Base-by-base conservation (phyloP, 2,113 vertebrate genomes). In the Rhinolophus sinicus region DNA sequence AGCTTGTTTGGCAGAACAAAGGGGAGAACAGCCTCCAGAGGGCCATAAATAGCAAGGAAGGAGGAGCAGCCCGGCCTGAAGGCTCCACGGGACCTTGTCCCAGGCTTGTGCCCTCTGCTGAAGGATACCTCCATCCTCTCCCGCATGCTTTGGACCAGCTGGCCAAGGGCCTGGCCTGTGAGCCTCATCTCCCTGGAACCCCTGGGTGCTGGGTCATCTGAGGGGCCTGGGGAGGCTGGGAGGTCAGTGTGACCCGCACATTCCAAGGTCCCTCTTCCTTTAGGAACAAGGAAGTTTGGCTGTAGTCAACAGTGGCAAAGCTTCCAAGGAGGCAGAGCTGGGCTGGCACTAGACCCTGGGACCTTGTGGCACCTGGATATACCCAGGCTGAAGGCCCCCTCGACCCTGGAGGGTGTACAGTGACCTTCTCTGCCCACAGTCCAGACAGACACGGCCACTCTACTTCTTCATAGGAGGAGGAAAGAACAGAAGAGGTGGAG, bases 1-100 rank as follows among this genome's bases (percentile, higher is more conserved):
- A 82, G 96, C 98, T 98, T 98, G 98, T 98, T 98, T 67, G 2
- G 96, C 91, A 98, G 98, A 96, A 97, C 90, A 98, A 82, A 67
- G 86, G 44, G 97, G 97, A 96, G 95, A 94, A 60, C 96, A 97
- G 96, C 83, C 98, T 98, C 64, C 62, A 56, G 84, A 82, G 81
- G 93, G 65, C 89, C 87, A 35, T 93, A 60, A 89, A 54, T 40
- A 80, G 82, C 5, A 26, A 96, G 60, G 87, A 47, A 50, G 47
- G 83, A 89, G 95, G 96, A 28, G 72, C 40, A 16, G 94, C 50
- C 22, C 5, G 60, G 70, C 73, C 16, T 2, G 67, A 72, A 60
- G 69, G 69, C 96, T 94, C 65, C 19, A 0, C 2, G 44, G 86
- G 93, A 72, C 70, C 81, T 87, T 14, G 56, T 80, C 69, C 75